A percentile compares a stretch with the other conserved stretches of the same genome.
phyloP scores from a whole-genome alignment of 2,888 invertebrate genomes.

The Monochamus alternatus region DNA sequence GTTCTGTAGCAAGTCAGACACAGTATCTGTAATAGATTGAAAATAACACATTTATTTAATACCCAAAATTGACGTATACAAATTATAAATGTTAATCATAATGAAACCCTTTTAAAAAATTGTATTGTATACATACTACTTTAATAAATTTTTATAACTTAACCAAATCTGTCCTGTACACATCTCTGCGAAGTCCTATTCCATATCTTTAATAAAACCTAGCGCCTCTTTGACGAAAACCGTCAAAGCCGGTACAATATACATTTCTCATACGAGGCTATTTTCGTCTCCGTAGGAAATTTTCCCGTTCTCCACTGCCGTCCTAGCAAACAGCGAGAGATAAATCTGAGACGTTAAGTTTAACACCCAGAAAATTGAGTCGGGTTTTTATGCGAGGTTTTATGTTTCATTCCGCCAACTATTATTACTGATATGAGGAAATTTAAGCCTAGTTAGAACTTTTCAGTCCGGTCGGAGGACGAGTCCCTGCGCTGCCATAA shows the following conservation, averaged over 20 bases:
- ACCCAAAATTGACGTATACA: too few relatives aligned
- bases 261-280: constrained; percentile 25
- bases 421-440: constrained; percentile 41
- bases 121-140: too few relatives aligned
- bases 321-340: constrained; percentile 38
- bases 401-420: constrained; percentile 42
- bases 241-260: constrained; percentile 13
- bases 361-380: constrained; percentile 54
- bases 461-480: not conserved
- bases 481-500: not conserved
- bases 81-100: too few relatives aligned
- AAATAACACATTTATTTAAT: too few relatives aligned
- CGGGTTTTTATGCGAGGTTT: constrained; percentile 44
- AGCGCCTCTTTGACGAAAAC: constrained; percentile 12
- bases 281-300: constrained; percentile 33
- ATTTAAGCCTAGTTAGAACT: constrained; percentile 31
- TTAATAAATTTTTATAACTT: too few relatives aligned
- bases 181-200: not conserved
- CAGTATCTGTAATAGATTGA: too few relatives aligned
- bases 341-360: constrained; percentile 49
- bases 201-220: constrained; percentile 14
- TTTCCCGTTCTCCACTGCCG: constrained; percentile 38
- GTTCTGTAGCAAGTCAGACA: too few relatives aligned
- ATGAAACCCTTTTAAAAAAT: too few relatives aligned
- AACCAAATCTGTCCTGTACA: too few relatives aligned